Evolutionary conservation across 2,113 vertebrate species (phyloP).

Genomic region (Barnardius zonarius): DNA sequence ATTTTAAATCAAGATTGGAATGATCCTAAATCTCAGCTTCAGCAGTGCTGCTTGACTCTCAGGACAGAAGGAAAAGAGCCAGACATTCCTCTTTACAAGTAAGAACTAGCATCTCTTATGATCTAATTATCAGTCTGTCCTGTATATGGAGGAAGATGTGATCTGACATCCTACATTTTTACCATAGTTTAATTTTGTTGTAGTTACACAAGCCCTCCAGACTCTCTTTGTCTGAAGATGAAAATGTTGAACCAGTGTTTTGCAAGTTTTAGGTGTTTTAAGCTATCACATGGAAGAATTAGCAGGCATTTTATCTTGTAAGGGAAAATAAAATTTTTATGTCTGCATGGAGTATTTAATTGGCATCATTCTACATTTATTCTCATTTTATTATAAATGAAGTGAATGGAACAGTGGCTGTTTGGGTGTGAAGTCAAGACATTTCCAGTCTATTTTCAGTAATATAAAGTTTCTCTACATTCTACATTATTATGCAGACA

Average conservation of each 20-base stretch:
- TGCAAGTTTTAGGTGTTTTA: background rate
- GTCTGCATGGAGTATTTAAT: background rate
- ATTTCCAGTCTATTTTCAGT: background rate
- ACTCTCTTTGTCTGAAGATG: background rate
- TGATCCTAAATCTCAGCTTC: slow-evolving; percentile 98
- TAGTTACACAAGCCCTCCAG: background rate
- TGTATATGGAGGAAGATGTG: background rate
- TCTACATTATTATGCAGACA: background rate
- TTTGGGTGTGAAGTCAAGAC: background rate
- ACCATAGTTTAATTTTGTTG: background rate
- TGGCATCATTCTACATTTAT: background rate
- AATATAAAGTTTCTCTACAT: background rate
- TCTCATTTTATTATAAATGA: background rate
- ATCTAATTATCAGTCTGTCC: background rate
- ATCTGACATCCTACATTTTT: background rate
- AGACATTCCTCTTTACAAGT: slow-evolving; percentile 98
- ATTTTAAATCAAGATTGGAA: slow-evolving; percentile 99
- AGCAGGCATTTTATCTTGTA: background rate
- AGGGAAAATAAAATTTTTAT: background rate
- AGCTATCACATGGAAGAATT: background rate
- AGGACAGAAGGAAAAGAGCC: slow-evolving; percentile 97
- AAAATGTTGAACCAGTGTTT: background rate
- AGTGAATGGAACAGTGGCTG: background rate
- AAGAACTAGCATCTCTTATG: slow-evolving; percentile 41
- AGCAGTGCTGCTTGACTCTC: slow-evolving; percentile 96